Conservation (phyloP, 2,113 vertebrate genomes). For the Macrotus californicus region DNA sequence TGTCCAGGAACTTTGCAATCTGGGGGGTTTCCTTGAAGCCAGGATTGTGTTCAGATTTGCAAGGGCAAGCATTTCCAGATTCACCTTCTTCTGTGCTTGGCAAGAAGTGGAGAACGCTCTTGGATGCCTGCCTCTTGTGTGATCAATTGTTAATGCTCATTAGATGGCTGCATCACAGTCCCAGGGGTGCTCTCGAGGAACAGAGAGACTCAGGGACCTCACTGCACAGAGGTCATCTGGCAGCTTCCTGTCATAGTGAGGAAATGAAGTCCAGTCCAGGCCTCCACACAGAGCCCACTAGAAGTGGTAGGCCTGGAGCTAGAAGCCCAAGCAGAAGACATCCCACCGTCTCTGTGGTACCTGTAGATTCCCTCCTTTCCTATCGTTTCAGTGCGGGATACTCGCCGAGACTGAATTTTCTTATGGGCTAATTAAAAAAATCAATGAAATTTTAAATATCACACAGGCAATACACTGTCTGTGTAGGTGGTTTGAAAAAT, state of each 20-base stretch:
- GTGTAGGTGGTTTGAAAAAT: background rate
- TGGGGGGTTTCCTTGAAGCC: background rate
- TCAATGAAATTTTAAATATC: background rate
- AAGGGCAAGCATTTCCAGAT: background rate
- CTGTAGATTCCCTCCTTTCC: background rate
- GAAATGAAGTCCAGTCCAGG: background rate
- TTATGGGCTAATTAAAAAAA: background rate
- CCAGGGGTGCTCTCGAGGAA: background rate
- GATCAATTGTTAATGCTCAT: background rate
- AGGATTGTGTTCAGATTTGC: slow-evolving; percentile 19
- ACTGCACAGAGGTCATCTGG: background rate
- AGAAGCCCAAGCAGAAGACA: background rate
- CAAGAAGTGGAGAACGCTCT: background rate
- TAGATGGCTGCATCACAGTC: no score
- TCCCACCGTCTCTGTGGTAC: background rate
- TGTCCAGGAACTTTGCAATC: background rate
- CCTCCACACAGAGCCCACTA: background rate
- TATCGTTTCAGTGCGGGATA: background rate
- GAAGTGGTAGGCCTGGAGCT: background rate
- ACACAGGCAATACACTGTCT: background rate
- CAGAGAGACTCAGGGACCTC: background rate
- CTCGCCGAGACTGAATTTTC: background rate
- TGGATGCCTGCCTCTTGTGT: background rate
- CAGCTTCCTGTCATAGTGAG: background rate
- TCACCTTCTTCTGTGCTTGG: slow-evolving; percentile 15